These are phyloP conservation scores for Uromys caudimaculatus DNA, from an alignment of 2,797 vertebrate species.

Conservation along the genomic window DNA sequence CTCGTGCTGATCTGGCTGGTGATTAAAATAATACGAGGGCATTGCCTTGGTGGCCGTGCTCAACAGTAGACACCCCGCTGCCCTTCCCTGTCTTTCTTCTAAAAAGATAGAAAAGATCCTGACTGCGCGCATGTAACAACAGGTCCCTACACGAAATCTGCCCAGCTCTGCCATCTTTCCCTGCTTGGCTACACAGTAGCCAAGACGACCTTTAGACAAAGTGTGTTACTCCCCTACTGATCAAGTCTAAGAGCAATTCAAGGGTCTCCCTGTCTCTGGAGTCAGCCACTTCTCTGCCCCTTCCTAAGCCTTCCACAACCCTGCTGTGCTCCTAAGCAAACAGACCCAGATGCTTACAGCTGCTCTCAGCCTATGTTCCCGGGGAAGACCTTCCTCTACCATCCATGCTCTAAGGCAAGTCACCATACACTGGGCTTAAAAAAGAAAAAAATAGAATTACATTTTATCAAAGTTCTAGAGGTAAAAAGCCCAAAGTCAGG, in stretches of 20 bases:
- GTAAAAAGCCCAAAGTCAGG: background rate
- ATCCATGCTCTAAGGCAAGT: background rate
- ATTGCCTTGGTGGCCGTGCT: background rate
- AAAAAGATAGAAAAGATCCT: constrained; percentile 2
- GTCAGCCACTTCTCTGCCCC: background rate
- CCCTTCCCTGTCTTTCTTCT: constrained; percentile 51
- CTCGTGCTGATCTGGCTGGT: constrained; percentile 12
- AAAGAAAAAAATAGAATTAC: background rate
- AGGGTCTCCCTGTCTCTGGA: background rate
- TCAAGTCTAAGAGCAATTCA: background rate
- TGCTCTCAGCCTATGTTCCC: background rate
- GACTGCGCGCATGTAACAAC: rapidly evolving
- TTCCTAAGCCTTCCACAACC: background rate
- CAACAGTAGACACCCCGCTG: background rate
- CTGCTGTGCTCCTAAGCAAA: background rate
- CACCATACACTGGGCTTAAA: background rate
- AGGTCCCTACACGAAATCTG: background rate
- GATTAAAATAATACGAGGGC: constrained; percentile 47
- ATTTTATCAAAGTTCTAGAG: background rate
- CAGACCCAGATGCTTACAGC: background rate
- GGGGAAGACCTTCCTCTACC: background rate
- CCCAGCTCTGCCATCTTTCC: no score
- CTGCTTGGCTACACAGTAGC: background rate
- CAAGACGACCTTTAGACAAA: background rate
- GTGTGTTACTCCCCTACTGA: background rate